Conservation (phyloP, 1,140 invertebrate genomes). For the Ips nitidus region DNA sequence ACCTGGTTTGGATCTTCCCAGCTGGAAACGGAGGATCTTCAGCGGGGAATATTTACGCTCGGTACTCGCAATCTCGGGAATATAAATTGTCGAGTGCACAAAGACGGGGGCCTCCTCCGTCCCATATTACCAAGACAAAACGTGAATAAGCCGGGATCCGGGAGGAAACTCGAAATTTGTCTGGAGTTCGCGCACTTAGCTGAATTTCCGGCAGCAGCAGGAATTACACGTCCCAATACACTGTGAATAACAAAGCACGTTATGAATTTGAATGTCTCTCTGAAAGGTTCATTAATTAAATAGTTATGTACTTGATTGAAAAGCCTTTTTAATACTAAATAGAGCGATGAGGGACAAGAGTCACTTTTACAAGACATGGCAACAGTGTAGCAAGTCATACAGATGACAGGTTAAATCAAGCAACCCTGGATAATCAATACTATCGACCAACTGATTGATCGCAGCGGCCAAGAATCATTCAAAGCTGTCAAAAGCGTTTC, state of each 20-base stretch:
- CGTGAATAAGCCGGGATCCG: neutral
- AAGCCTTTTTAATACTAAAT: no score
- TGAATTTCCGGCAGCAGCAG: neutral
- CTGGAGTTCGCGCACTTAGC: constrained; percentile 2
- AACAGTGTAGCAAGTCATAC: no score
- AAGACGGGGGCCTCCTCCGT: neutral
- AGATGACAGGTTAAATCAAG: no score
- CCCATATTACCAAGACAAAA: neutral
- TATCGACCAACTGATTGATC: no score
- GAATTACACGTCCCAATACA: constrained; percentile 1
- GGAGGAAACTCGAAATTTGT: neutral
- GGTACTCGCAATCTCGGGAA: neutral
- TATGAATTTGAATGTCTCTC: neutral
- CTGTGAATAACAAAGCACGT: neutral
- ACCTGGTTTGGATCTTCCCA: no score
- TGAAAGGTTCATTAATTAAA: neutral
- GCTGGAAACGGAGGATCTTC: no score
- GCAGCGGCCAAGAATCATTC: no score
- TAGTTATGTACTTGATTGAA: neutral
- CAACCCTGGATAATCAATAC: no score
- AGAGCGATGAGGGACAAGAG: no score
- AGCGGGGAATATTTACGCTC: no score
- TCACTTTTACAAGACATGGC: no score
- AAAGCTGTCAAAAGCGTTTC: no score
- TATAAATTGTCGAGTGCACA: neutral